phyloP scores from a whole-genome alignment of 1,140 invertebrate species.

The Asobara japonica region DNA sequence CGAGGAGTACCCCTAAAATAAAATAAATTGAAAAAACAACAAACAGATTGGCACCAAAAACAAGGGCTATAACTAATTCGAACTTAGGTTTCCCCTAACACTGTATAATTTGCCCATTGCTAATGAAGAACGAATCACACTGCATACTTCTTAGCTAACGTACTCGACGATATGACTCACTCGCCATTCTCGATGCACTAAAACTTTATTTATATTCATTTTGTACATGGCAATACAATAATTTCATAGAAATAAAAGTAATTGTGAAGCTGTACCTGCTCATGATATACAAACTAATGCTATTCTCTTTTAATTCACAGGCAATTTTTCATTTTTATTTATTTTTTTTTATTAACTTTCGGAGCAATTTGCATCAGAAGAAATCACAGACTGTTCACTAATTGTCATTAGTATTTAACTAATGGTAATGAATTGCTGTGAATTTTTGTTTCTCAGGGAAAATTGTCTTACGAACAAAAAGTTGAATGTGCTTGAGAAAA shows the following conservation, averaged over 20 bases:
- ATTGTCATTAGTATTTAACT: background rate
- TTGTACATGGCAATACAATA: constrained; percentile 57
- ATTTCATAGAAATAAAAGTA: constrained; percentile 54
- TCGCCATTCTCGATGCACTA: constrained; percentile 47
- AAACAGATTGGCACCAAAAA: background rate
- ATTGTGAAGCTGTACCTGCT: constrained; percentile 40
- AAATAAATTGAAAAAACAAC: background rate
- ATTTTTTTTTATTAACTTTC: too few relatives aligned
- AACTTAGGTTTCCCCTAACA: constrained; percentile 13
- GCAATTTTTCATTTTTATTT: too few relatives aligned
- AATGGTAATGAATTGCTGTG: background rate
- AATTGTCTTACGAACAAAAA: too few relatives aligned
- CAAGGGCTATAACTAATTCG: constrained; percentile 26
- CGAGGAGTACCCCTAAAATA: constrained; percentile 62
- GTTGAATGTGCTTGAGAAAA: too few relatives aligned
- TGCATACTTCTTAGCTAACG: background rate
- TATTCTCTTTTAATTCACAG: too few relatives aligned
- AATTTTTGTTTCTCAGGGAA: background rate
- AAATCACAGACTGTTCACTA: background rate
- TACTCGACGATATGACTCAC: background rate
- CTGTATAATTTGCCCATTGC: background rate
- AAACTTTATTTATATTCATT: constrained; percentile 63
- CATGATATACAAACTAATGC: background rate
- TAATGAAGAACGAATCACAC: background rate
- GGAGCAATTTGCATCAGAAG: too few relatives aligned